Evolutionary conservation across 2,113 vertebrate species (phyloP).

Genomic region (Coreoperca whiteheadi): DNA sequence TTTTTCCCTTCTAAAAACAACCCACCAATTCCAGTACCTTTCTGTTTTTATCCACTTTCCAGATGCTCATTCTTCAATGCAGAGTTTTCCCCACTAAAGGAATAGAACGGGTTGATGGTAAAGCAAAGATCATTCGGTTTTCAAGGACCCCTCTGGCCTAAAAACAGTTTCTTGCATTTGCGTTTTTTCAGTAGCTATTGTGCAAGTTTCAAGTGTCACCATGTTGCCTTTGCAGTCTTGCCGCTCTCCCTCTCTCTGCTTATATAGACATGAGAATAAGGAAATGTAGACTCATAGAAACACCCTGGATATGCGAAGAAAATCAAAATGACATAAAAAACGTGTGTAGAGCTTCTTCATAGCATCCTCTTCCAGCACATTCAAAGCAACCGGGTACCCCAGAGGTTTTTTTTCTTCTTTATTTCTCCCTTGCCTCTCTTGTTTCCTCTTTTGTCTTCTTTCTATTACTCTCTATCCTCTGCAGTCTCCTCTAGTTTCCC

Average conservation of each 20-base stretch:
- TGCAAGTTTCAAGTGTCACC: conserved; percentile 2
- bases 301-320: not conserved
- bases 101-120: not conserved
- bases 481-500: conserved; percentile 53
- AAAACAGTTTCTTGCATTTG: not conserved
- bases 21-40: not conserved
- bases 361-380: not conserved
- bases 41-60: not conserved
- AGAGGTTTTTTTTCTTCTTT: conserved; percentile 30
- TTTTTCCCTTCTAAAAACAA: not conserved
- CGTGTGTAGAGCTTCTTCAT: not conserved
- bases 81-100: not conserved
- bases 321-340: not conserved
- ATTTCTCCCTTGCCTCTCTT: conserved; percentile 28
- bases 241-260: not conserved
- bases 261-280: not conserved
- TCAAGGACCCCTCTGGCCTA: not conserved
- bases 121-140: not conserved
- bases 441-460: conserved; percentile 60
- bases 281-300: not conserved
- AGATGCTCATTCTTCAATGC: not conserved
- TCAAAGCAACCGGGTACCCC: conserved; percentile 39
- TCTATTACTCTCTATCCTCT: conserved; percentile 46
- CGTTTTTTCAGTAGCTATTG: not conserved
- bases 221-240: not conserved